phyloP scores from a whole-genome alignment of 2,888 invertebrate genomes.

The Autographa gamma region DNA sequence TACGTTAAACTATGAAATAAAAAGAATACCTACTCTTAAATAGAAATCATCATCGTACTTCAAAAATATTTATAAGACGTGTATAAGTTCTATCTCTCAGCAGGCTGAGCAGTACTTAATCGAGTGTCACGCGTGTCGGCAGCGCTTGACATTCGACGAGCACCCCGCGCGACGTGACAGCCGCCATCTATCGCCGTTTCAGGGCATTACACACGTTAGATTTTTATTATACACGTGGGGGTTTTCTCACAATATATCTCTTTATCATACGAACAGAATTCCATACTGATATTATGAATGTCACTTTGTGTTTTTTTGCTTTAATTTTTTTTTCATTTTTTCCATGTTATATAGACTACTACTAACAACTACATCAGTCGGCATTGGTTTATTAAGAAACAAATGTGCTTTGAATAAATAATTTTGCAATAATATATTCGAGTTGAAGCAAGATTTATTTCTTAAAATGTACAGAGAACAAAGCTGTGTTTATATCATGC shows the following conservation, averaged over 20 bases:
- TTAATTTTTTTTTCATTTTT: conserved; percentile 19
- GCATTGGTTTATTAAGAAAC: too few species aligned
- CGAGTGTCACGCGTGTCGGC: conserved; percentile 50
- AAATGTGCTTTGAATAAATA: too few species aligned
- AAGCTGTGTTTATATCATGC: conserved; percentile 9
- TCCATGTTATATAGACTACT: too few species aligned
- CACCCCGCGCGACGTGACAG: conserved; percentile 52
- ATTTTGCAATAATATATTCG: too few species aligned
- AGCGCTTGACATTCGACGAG: conserved; percentile 43
- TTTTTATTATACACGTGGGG: conserved; percentile 35
- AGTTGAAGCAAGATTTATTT: too few species aligned
- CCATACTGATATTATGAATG: background rate
- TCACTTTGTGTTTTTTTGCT: background rate
- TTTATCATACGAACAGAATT: background rate
- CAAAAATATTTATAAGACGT: conserved; percentile 2
- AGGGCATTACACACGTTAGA: conserved; percentile 42
- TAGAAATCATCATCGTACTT: conserved; percentile 7
- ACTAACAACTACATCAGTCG: too few species aligned
- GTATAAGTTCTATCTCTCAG: conserved; percentile 17
- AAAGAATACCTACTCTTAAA: background rate
- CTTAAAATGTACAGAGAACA: too few species aligned
- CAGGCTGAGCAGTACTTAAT: conserved; percentile 48
- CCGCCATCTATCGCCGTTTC: conserved; percentile 39
- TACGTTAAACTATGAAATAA: background rate
- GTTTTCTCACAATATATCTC: conserved; percentile 17